Conservation (phyloP, 2,888 invertebrate species). For the Scaeva pyrastri region DNA sequence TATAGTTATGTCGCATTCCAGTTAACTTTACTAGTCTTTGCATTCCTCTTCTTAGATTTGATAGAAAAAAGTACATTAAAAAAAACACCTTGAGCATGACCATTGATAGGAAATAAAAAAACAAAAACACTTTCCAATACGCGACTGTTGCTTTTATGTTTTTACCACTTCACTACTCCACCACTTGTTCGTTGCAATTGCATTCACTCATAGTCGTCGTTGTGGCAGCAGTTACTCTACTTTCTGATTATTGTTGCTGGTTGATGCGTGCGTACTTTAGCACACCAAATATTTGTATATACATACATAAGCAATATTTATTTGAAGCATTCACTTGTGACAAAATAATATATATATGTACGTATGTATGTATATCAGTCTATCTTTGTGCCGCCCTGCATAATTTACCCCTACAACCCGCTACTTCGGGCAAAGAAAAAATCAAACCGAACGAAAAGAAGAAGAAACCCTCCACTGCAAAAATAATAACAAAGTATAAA, state of each 20-base stretch:
- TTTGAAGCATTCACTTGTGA: constrained; percentile 35
- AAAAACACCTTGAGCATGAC: constrained; percentile 53
- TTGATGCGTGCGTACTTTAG: constrained; percentile 42
- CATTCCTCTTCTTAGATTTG: constrained; percentile 5
- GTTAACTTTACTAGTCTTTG: constrained; percentile 46
- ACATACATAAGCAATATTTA: constrained; percentile 4
- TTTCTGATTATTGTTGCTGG: constrained; percentile 50
- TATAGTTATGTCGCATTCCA: background rate
- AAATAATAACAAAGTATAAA: constrained; percentile 29
- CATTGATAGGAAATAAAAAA: constrained; percentile 51
- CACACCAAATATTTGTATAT: constrained; percentile 32
- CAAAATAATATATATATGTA: constrained; percentile 14
- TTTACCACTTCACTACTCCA: constrained; percentile 31
- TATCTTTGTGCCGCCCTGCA: background rate
- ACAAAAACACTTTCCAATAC: constrained; percentile 35
- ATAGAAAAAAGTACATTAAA: constrained; percentile 4
- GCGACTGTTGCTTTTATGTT: constrained; percentile 7
- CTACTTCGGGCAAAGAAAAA: constrained; percentile 16
- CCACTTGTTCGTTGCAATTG: constrained; percentile 1
- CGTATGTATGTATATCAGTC: background rate
- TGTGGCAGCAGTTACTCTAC: constrained; percentile 42
- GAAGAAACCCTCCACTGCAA: constrained; percentile 7
- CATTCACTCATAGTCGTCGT: constrained; percentile 4
- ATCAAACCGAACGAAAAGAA: constrained; percentile 21
- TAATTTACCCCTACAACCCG: background rate